A percentile compares a stretch with the other conserved stretches of the same genome.
These are phyloP conservation scores for Oligia fasciuncula DNA, from an alignment of 2,888 invertebrate species.

Conservation along the genomic window DNA sequence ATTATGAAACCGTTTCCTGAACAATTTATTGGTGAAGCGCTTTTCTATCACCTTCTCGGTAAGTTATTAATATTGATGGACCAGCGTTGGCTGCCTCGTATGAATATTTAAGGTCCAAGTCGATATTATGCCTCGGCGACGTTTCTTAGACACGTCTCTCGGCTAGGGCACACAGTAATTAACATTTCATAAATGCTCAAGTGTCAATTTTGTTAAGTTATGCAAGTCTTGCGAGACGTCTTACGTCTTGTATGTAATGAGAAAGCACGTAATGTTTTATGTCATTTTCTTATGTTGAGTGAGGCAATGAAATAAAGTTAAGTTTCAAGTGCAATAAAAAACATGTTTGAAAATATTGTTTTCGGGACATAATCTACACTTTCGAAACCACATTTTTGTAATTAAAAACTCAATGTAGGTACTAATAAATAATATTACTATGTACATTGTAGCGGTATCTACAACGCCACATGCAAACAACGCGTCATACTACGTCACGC, in stretches of 20 bases:
- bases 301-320: neutral
- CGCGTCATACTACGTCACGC: too few relatives aligned
- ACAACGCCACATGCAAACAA: too few relatives aligned
- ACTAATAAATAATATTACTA: neutral
- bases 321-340: slow-evolving; percentile 3
- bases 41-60: slow-evolving; percentile 77
- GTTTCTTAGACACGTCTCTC: slow-evolving; percentile 71
- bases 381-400: neutral
- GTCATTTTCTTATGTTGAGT: slow-evolving; percentile 12
- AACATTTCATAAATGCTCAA: slow-evolving; percentile 61
- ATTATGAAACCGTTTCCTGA: slow-evolving; percentile 68
- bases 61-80: slow-evolving; percentile 84
- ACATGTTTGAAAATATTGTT: neutral
- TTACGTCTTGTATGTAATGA: slow-evolving; percentile 29
- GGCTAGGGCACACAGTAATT: slow-evolving; percentile 64
- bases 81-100: slow-evolving; percentile 74
- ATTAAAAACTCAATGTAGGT: neutral
- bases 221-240: slow-evolving; percentile 44
- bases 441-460: too few relatives aligned
- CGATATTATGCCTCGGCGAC: slow-evolving; percentile 73
- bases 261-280: slow-evolving; percentile 30
- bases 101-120: slow-evolving; percentile 81
- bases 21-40: slow-evolving; percentile 73
- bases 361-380: neutral
- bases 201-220: slow-evolving; percentile 52